These are phyloP conservation scores for Zaprionus bogoriensis DNA, from an alignment of 2,888 invertebrate species.

Conservation along the genomic window DNA sequence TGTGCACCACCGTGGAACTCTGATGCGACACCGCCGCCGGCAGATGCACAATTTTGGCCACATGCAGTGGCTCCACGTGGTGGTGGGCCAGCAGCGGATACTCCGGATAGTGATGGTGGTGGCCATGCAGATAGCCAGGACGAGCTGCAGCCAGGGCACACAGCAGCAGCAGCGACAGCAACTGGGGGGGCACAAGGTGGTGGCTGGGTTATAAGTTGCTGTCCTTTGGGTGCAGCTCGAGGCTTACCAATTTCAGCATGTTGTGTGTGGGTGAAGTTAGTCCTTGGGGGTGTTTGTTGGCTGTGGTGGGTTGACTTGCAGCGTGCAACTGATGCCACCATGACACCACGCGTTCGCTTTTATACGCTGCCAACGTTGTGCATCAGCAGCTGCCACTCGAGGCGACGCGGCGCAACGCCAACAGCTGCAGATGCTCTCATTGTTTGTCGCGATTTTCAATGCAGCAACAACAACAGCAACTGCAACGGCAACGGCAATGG, in stretches of 20 bases:
- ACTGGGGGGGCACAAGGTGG: constrained; percentile 20
- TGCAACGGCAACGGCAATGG: not conserved
- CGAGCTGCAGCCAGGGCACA: constrained; percentile 70
- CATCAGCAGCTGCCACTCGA: constrained; percentile 35
- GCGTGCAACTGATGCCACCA: constrained; percentile 78
- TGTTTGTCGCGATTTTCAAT: constrained; percentile 62
- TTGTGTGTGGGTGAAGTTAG: constrained; percentile 29
- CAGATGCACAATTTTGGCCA: constrained; percentile 77
- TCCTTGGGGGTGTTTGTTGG: constrained; percentile 23
- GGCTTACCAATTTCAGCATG: constrained; percentile 71
- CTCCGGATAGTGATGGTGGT: constrained; percentile 73
- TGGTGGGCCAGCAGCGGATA: constrained; percentile 52
- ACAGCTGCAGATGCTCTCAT: constrained; percentile 73
- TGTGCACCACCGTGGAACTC: constrained; percentile 81
- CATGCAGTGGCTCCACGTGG: constrained; percentile 74
- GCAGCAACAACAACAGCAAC: constrained; percentile 3
- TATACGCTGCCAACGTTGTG: constrained; percentile 71
- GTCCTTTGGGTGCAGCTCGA: not conserved
- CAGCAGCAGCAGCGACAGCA: constrained; percentile 55
- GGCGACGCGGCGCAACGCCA: constrained; percentile 18
- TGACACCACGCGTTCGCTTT: constrained; percentile 68
- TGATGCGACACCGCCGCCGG: constrained; percentile 81
- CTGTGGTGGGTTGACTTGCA: constrained; percentile 31
- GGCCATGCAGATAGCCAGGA: constrained; percentile 80
- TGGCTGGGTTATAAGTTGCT: not conserved